Conservation (phyloP, 2,888 invertebrate species). For the Camponotus fellah region DNA sequence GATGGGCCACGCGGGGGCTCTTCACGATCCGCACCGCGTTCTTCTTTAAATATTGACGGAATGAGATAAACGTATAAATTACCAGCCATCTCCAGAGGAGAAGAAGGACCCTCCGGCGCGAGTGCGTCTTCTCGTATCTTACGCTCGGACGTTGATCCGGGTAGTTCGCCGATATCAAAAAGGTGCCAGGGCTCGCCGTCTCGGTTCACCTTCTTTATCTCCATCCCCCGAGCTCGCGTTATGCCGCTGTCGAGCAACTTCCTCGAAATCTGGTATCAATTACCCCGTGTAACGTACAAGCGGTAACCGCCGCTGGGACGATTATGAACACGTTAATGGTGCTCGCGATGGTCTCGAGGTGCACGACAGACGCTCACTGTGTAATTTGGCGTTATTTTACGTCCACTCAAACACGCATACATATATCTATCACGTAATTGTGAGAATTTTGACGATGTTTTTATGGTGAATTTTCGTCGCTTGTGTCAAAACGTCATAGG, state of each 20-base stretch:
- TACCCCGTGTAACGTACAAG: slow-evolving; percentile 62
- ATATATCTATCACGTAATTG: slow-evolving; percentile 43
- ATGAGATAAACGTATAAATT: slow-evolving; percentile 81
- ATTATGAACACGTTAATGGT: slow-evolving; percentile 75
- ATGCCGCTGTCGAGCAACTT: slow-evolving; percentile 56
- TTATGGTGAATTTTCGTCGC: not conserved
- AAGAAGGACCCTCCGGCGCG: slow-evolving; percentile 71
- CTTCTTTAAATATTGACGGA: slow-evolving; percentile 80
- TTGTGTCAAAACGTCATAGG: not conserved
- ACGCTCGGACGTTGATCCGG: slow-evolving; percentile 74
- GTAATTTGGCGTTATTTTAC: slow-evolving; percentile 66
- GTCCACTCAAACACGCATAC: slow-evolving; percentile 45
- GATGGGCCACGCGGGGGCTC: slow-evolving; percentile 62
- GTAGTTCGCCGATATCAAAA: slow-evolving; percentile 60
- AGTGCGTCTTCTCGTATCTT: slow-evolving; percentile 65
- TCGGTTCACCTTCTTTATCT: slow-evolving; percentile 41
- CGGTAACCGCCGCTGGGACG: slow-evolving; percentile 62
- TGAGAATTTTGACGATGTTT: slow-evolving; percentile 5
- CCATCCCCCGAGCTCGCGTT: slow-evolving; percentile 27
- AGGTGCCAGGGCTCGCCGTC: slow-evolving; percentile 63
- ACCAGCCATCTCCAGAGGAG: slow-evolving; percentile 73
- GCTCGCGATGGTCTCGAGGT: slow-evolving; percentile 55
- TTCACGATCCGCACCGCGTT: slow-evolving; percentile 65
- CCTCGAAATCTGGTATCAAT: slow-evolving; percentile 74
- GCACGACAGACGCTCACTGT: slow-evolving; percentile 62